These are phyloP conservation scores for Heliconius melpomene DNA, from an alignment of 1,140 invertebrate species.

Conservation along the genomic window DNA sequence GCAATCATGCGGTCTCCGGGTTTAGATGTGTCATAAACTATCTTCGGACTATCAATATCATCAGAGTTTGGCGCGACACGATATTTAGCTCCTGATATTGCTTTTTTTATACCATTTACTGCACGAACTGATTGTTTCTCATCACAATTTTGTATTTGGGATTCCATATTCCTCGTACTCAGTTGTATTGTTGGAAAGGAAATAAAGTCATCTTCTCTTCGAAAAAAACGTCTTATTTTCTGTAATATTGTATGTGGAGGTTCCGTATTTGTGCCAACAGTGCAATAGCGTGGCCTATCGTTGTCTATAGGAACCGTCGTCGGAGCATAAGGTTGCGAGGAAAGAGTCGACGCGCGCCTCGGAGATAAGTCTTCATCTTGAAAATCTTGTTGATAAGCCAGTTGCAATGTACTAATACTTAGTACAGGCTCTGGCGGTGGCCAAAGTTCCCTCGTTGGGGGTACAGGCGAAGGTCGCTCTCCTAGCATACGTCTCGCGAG, in stretches of 20 bases:
- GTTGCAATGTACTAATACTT: constrained; percentile 73
- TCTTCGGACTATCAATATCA: constrained; percentile 67
- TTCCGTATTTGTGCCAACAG: constrained; percentile 74
- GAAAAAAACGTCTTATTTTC: constrained; percentile 45
- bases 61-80: constrained; percentile 63
- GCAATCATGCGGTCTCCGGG: constrained; percentile 70
- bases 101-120: constrained; percentile 60
- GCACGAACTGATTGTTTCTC: constrained; percentile 55
- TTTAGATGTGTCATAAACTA: constrained; percentile 68
- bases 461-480: constrained; percentile 70
- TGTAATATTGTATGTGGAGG: constrained; percentile 56
- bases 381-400: constrained; percentile 65
- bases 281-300: constrained; percentile 56
- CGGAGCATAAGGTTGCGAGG: constrained; percentile 54
- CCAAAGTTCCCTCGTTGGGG: constrained; percentile 72
- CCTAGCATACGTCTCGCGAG: constrained; percentile 72
- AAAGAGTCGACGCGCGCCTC: constrained; percentile 56
- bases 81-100: constrained; percentile 64
- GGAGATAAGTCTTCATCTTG: constrained; percentile 59
- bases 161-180: constrained; percentile 29
- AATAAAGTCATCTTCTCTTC: constrained; percentile 46
- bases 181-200: constrained; percentile 44
- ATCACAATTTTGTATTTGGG: constrained; percentile 39
- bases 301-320: constrained; percentile 50
- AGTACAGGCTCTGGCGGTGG: constrained; percentile 62